Evolutionary conservation across 2,797 vertebrate species (phyloP).

Genomic region (Spondyliosoma cantharus): DNA sequence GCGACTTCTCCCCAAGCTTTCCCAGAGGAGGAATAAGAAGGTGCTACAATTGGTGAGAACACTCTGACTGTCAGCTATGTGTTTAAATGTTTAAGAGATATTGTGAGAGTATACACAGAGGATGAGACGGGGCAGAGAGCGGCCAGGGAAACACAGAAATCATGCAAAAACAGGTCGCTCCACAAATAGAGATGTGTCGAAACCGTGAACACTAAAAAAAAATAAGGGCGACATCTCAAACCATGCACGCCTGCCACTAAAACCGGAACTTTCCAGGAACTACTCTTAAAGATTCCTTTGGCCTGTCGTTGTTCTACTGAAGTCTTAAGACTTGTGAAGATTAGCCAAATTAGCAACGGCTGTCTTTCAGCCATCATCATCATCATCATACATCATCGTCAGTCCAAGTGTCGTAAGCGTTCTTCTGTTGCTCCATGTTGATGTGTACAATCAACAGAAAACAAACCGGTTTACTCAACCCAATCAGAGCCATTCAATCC

Average conservation of each 20-base stretch:
- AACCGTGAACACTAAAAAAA: neutral
- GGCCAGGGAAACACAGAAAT: neutral
- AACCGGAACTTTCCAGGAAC: too few species aligned
- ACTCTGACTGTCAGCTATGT: neutral
- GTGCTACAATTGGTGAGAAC: conserved; percentile 77
- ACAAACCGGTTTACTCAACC: too few species aligned
- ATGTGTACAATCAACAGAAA: too few species aligned
- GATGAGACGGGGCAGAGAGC: neutral
- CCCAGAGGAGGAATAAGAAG: conserved; percentile 84
- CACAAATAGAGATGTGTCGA: neutral
- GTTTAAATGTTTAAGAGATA: neutral
- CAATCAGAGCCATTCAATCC: too few species aligned
- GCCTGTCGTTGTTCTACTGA: too few species aligned
- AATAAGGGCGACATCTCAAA: neutral
- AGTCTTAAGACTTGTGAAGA: too few species aligned
- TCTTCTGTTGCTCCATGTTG: too few species aligned
- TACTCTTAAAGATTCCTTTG: too few species aligned
- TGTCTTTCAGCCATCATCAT: too few species aligned
- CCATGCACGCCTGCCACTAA: neutral
- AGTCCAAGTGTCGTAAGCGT: too few species aligned
- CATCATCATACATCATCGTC: too few species aligned
- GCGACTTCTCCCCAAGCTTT: conserved; percentile 84
- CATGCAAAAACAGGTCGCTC: neutral
- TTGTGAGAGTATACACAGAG: neutral
- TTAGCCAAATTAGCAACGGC: too few species aligned